Base-by-base conservation (phyloP, 1,140 invertebrate genomes). In the Luehdorfia chinensis region DNA sequence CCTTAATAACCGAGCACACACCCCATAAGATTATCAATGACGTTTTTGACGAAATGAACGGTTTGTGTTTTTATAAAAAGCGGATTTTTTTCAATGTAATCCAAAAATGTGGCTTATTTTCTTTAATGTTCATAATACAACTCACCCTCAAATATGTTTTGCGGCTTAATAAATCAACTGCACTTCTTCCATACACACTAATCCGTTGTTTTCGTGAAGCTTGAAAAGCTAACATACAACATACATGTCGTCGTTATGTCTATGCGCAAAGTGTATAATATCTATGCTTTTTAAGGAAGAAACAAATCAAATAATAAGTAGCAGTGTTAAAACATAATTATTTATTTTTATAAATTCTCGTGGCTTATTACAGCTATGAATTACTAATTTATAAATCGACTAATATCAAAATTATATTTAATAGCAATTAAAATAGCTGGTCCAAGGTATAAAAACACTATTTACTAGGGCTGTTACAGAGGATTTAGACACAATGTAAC, bases 181-280 rank as follows among this genome's bases (percentile, higher is more conserved):
- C 79, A 85, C 79, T 85, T n/a, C n/a, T n/a, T 76, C 76, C 78
- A 81, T 83, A 84, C 83, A 87, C 78, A 84, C 80, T 83, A 83
- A 69, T 78, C 85, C 85, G 85, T 87, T 87, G 85, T 87, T 87
- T 87, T 87, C 79, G 72, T 84, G 84, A 87, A 84, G 81, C 81
- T 85, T 81, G 75, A 78, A 83, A 83, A 78, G 73, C 66, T 66
- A 76, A 62, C 63, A 61, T 62, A 75, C 67, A 76, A 62, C 63
- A 61, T 62, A 75, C 67, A 73, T 68, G 51, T 72, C 50, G 51
- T 72, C 50, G 48, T 66, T 67, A 64, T 67, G 71, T 83, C 72
- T 83, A 78, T 79, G 68, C 7, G 30, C 39, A 41, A 7, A 13
- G 21, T 31, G 28, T 39, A 23, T 14, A 47, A 33, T 33, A 30